phyloP scores from a whole-genome alignment of 2,113 vertebrate genomes.

The Rattus rattus region DNA sequence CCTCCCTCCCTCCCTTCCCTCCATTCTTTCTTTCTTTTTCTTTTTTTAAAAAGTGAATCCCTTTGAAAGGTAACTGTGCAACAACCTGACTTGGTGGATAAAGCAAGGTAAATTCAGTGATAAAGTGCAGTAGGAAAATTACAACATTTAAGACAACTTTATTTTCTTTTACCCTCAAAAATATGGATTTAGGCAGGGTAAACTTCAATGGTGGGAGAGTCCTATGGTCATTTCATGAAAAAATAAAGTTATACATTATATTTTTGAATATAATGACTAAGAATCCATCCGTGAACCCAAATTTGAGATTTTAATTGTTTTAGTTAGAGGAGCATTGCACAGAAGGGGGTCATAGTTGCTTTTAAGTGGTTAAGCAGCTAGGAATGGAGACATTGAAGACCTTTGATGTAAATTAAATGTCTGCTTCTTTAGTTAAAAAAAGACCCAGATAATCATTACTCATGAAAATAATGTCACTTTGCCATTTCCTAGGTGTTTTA shows the following conservation, averaged over 20 bases:
- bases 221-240: background rate
- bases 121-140: slow-evolving; percentile 31
- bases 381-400: background rate
- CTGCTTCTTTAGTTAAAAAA: background rate
- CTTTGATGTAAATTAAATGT: background rate
- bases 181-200: background rate
- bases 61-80: slow-evolving; percentile 37
- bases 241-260: background rate
- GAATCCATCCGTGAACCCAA: background rate
- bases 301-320: slow-evolving; percentile 14
- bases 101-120: slow-evolving; percentile 4
- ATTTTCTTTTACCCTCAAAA: background rate
- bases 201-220: background rate
- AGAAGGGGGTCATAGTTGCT: background rate
- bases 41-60: background rate
- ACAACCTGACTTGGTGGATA: background rate
- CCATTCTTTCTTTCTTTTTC: too few relatives aligned
- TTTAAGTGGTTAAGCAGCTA: background rate
- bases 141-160: background rate
- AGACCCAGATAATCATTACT: background rate
- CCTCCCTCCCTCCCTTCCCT: too few relatives aligned
- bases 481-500: background rate
- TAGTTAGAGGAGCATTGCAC: slow-evolving; percentile 1
- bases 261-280: slow-evolving; percentile 9
- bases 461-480: background rate